A percentile compares a stretch with the other conserved stretches of the same genome.
Conservation (phyloP, 1,140 invertebrate species). For the Lysiphlebus fabarum region DNA sequence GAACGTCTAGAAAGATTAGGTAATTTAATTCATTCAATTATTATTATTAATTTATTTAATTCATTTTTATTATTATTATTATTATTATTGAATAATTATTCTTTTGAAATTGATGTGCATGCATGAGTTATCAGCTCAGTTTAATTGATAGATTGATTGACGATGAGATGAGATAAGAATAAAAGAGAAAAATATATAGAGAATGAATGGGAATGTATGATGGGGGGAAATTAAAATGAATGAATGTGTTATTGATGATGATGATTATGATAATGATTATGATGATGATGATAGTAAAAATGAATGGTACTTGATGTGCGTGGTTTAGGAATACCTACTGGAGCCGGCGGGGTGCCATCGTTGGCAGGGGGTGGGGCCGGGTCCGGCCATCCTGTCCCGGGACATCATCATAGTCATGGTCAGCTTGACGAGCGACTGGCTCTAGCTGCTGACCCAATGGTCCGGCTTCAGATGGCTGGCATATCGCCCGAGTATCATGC, state of each 20-base stretch:
- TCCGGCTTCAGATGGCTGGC: slow-evolving; percentile 82
- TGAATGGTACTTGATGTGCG: slow-evolving; percentile 39
- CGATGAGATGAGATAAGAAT: too few species aligned
- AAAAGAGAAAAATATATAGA: too few species aligned
- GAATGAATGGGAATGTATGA: background rate
- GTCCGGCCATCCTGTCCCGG: slow-evolving; percentile 48
- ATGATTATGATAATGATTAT: background rate
- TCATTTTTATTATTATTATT: background rate
- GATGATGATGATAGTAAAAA: slow-evolving; percentile 4
- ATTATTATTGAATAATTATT: slow-evolving; percentile 1
- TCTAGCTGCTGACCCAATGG: slow-evolving; percentile 70
- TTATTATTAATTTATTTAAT: background rate
- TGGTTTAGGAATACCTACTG: slow-evolving; percentile 53
- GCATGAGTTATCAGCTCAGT: too few species aligned
- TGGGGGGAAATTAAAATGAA: background rate
- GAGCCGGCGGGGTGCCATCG: slow-evolving; percentile 56
- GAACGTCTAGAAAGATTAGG: slow-evolving; percentile 81
- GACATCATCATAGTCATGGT: slow-evolving; percentile 61
- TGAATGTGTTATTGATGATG: background rate
- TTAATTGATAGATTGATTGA: too few species aligned
- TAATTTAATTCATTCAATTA: too few species aligned
- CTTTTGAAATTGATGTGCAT: background rate
- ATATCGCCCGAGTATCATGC: slow-evolving; percentile 77
- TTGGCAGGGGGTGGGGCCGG: slow-evolving; percentile 35
- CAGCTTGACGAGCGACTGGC: slow-evolving; percentile 68